Evolutionary conservation across 1,140 invertebrate species (phyloP), one percentile per base, ranked within the genome.

Genomic region (Charaxes varanes): DNA sequence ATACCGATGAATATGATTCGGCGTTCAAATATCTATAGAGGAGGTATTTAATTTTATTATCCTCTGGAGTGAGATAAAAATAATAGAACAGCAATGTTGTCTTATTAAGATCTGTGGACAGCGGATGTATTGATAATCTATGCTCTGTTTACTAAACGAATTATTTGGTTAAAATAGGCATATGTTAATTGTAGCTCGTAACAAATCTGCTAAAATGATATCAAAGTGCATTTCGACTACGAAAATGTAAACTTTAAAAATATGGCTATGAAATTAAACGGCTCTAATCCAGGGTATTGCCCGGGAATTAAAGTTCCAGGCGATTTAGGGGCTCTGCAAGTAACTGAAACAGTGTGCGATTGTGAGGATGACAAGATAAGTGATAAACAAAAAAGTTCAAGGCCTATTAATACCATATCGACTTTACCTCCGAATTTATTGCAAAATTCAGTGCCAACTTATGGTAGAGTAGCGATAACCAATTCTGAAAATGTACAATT

Each of bases 401-500:
- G 33, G 37, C 36, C 53, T 6, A n/a, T 41, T n/a, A 57, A 40
- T 26, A 27, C 34, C 19, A 15, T 60, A 23, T 34, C 55, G 1
- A 47, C 26, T 10, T 5, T 71, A n/a, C 54, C 70, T 13, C 10
- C 51, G 3, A 43, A 47, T 30, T 34, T 78, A 23, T 30, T 73
- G 2, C 62, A 62, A 14, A 49, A 56, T 6, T 36, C 38, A 12
- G 36, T 49, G 6, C 65, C 72, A 8, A 41, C 60, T 2, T 62
- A 63, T 27, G 66, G 62, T 31, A 64, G 41, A 41, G 63, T 81
- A 1, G 32, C 53, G 6, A 61, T 81, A 6, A 38, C 40, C 22
- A 58, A 76, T 31, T 79, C 72, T 12, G 68, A 78, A 15, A 68
- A 82, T 54, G 62, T 79, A 6, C 65, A 72, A 11, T 76, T 82